Evolutionary conservation across 2,888 invertebrate genomes (phyloP).

Genomic region (Malthinus flaveolus): DNA sequence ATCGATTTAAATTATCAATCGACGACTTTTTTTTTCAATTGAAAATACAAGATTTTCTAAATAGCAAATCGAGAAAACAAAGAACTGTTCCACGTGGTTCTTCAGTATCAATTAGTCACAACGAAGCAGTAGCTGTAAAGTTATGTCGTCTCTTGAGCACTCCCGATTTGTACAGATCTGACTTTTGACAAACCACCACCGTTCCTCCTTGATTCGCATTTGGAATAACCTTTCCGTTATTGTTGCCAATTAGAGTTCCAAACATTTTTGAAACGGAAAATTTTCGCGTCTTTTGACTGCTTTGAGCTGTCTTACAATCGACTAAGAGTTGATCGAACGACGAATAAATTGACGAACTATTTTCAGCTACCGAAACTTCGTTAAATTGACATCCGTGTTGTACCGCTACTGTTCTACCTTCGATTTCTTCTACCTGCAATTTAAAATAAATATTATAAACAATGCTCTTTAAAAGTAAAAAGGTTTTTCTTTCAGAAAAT

Average conservation of each 20-base stretch:
- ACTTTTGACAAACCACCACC: conserved; percentile 64
- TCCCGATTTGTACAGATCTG: conserved; percentile 61
- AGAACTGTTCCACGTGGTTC: conserved; percentile 43
- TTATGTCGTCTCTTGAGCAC: conserved; percentile 62
- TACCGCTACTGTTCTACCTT: conserved; percentile 69
- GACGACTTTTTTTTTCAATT: conserved; percentile 10
- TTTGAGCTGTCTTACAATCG: conserved; percentile 62
- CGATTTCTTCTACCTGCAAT: conserved; percentile 71
- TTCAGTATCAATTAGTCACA: conserved; percentile 61
- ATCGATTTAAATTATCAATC: conserved; percentile 2
- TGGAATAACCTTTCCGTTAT: conserved; percentile 48
- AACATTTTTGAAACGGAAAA: conserved; percentile 82
- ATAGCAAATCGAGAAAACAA: conserved; percentile 28
- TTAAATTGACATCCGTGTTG: conserved; percentile 73
- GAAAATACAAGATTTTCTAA: conserved; percentile 23
- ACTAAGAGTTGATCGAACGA: conserved; percentile 71
- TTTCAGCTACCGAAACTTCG: conserved; percentile 82
- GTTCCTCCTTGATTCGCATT: conserved; percentile 59
- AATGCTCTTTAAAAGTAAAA: no score
- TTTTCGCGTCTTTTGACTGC: conserved; percentile 65
- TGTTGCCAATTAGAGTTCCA: conserved; percentile 68
- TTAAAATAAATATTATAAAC: conserved; percentile 33
- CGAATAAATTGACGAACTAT: conserved; percentile 72
- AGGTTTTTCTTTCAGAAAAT: no score
- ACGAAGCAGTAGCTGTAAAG: conserved; percentile 66